Base-by-base conservation (phyloP, 2,888 invertebrate species). In the Tenthredo livida region DNA sequence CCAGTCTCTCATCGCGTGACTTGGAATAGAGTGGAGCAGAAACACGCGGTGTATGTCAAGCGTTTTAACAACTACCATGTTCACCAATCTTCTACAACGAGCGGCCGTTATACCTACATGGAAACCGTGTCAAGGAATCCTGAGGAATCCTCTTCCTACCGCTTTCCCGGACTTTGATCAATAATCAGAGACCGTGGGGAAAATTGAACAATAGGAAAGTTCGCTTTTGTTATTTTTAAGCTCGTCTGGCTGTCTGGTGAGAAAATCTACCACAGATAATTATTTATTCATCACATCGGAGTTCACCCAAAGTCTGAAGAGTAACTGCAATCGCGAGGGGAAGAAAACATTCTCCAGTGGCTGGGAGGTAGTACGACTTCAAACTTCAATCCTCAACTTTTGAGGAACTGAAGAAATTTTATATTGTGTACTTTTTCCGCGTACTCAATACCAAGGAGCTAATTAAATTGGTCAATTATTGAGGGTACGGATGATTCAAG, bases 41-140 rank as follows among this genome's bases (percentile, higher is more conserved):
- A 33, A 67, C 67, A 67, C 25, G 67, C 67, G 29, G 67, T 67
- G 67, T 67, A 67, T 67, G 67, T 67, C 67, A 67, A 67, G 33
- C 33, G 17, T 67, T 67, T 67, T 17, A 67, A 67, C 67, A 25
- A 67, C 67, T 15, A 67, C 67, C 67, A 67, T 67, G 33, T 67
- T 67, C 25, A 25, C 61, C 61, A 25, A 61, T 61, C 61, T 61
- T 61, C 21, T 12, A 61, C 61, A 61, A 21, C 21, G 61, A 25
- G 61, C 21, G 61, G 25, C 12, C 61, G 61, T 61, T 61, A 25
- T 61, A 25, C 17, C 17, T n/a, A 21, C 25, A 61, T 21, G 21
- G 61, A 25, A 61, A 61, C 21, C 61, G 25, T 25, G 61, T 21
- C 25, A 25, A 61, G 61, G 25, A 61, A 61, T 61, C 61, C 25